A percentile compares a stretch with the other conserved stretches of the same genome.
These are phyloP conservation scores for Bombus huntii DNA, from an alignment of 1,140 invertebrate genomes.

Conservation along the genomic window DNA sequence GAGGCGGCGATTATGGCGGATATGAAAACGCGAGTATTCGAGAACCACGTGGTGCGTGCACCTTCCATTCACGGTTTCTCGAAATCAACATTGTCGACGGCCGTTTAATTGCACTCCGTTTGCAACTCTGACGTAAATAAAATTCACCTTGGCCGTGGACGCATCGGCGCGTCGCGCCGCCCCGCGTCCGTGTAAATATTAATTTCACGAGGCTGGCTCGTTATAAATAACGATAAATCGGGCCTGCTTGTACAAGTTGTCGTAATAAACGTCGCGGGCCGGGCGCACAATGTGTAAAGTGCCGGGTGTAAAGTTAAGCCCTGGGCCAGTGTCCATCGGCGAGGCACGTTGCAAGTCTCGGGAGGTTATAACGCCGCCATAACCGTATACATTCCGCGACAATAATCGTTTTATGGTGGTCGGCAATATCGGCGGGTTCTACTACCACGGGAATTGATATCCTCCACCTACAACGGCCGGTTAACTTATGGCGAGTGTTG, in stretches of 20 bases:
- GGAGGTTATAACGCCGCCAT: conserved; percentile 80
- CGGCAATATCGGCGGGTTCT: conserved; percentile 72
- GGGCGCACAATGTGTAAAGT: conserved; percentile 76
- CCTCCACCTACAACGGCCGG: conserved; percentile 66
- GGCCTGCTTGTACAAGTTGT: conserved; percentile 60
- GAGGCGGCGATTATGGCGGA: background rate
- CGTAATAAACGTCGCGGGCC: conserved; percentile 64
- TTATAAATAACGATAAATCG: conserved; percentile 65
- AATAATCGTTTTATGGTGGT: conserved; percentile 81
- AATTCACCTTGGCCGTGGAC: conserved; percentile 38
- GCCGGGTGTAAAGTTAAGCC: conserved; percentile 75
- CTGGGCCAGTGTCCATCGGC: conserved; percentile 54
- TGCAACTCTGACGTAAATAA: conserved; percentile 50
- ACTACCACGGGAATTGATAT: conserved; percentile 64
- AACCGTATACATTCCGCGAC: conserved; percentile 81
- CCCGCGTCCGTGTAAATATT: conserved; percentile 60
- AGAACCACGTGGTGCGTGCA: background rate
- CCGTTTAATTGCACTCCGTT: conserved; percentile 35
- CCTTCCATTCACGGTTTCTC: conserved; percentile 30
- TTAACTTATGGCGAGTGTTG: conserved; percentile 60
- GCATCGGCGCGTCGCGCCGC: background rate
- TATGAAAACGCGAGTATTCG: background rate
- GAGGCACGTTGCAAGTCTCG: conserved; percentile 63
- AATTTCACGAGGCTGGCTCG: conserved; percentile 65
- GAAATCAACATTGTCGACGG: conserved; percentile 34